A percentile compares a stretch with the other conserved stretches of the same genome.
These are phyloP conservation scores for Paradoxurus hermaphroditus DNA, from an alignment of 2,113 vertebrate genomes.

Conservation along the genomic window DNA sequence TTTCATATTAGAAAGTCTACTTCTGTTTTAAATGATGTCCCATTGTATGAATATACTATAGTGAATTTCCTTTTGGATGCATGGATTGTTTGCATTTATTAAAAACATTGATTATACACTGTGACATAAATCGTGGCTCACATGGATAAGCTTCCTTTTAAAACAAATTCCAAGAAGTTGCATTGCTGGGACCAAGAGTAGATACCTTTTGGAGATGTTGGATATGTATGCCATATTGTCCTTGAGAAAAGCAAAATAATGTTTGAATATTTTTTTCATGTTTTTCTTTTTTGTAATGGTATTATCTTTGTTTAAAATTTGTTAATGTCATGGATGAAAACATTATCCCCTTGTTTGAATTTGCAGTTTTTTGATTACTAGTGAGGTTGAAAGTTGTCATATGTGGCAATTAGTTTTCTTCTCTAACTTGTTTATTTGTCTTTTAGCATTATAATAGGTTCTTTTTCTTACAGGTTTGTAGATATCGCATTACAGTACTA, in stretches of 20 bases:
- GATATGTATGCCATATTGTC: not conserved
- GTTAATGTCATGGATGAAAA: not conserved
- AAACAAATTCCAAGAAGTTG: not conserved
- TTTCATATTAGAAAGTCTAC: not conserved
- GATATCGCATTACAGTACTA: not conserved
- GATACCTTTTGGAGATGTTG: not conserved
- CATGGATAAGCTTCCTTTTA: not conserved
- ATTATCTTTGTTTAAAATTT: not conserved
- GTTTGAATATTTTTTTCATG: not conserved
- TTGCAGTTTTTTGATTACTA: not conserved
- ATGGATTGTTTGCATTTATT: not conserved
- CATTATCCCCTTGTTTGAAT: not conserved
- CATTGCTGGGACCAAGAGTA: not conserved
- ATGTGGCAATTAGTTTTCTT: not conserved
- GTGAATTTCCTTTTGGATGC: not conserved
- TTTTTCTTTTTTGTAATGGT: not conserved
- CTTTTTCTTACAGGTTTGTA: not conserved
- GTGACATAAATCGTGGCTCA: not conserved
- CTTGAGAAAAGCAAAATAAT: not conserved
- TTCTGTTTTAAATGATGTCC: slow-evolving; percentile 3
- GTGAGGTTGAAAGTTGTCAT: not conserved
- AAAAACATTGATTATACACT: not conserved
- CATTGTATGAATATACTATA: not conserved
- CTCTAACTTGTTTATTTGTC: not conserved
- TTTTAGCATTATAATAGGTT: not conserved